Evolutionary conservation across 2,888 invertebrate genomes (phyloP).

Genomic region (Drosophila robusta): DNA sequence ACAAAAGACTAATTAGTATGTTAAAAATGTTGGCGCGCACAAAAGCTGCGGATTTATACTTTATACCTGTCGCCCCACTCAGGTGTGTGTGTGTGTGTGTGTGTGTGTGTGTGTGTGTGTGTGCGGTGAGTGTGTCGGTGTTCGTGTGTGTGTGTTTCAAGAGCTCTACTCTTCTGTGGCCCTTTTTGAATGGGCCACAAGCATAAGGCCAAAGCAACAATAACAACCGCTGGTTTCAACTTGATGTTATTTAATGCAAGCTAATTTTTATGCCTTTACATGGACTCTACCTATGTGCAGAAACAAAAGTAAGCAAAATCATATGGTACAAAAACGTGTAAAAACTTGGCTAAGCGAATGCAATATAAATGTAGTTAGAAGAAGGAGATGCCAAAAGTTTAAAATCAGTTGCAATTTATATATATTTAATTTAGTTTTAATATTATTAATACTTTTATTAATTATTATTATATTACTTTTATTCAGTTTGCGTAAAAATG

Average conservation of each 20-base stretch:
- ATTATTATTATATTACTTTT: no score
- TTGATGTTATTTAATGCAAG: conserved; percentile 47
- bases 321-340: not conserved
- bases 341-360: not conserved
- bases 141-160: conserved; percentile 38
- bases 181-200: conserved; percentile 37
- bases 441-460: no score
- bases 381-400: not conserved
- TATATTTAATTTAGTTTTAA: no score
- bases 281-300: not conserved
- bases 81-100: conserved; percentile 10
- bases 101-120: conserved; percentile 13
- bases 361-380: no score
- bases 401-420: no score
- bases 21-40: conserved; percentile 72
- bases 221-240: conserved; percentile 30
- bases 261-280: conserved; percentile 26
- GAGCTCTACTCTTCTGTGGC: conserved; percentile 54
- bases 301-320: conserved; percentile 31
- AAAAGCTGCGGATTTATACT: conserved; percentile 58
- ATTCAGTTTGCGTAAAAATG: no score
- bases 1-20: conserved; percentile 80
- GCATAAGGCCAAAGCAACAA: conserved; percentile 41
- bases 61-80: conserved; percentile 50
- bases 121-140: conserved; percentile 4